These are phyloP conservation scores for Pyxicephalus adspersus DNA, from an alignment of 2,113 vertebrate genomes.

Conservation along the genomic window DNA sequence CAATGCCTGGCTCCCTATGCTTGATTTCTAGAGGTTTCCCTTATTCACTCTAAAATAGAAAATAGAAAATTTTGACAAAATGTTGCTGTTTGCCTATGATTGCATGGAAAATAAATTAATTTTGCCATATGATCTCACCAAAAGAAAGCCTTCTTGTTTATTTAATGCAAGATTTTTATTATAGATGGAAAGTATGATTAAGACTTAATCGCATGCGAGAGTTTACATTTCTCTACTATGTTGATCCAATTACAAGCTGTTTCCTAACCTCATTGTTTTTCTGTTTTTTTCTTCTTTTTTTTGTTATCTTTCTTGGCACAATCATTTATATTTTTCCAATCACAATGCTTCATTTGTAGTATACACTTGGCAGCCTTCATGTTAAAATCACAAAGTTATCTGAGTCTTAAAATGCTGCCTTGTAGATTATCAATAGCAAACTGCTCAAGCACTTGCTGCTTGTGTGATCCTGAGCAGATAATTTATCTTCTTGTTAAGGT, in stretches of 20 bases:
- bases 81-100: too few species aligned
- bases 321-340: not conserved
- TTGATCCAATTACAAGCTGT: not conserved
- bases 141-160: too few species aligned
- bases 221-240: not conserved
- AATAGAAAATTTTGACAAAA: too few species aligned
- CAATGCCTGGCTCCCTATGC: too few species aligned
- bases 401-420: slow-evolving; percentile 6
- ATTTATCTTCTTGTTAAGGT: slow-evolving; percentile 7
- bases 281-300: not conserved
- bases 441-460: slow-evolving; percentile 6
- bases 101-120: too few species aligned
- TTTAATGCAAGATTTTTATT: not conserved
- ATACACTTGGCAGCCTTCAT: slow-evolving; percentile 22
- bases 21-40: too few species aligned
- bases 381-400: slow-evolving; percentile 30
- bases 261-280: not conserved
- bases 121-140: too few species aligned
- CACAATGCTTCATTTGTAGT: slow-evolving; percentile 9
- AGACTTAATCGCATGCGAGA: not conserved
- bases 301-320: not conserved
- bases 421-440: slow-evolving; percentile 35
- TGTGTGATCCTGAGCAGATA: slow-evolving; percentile 24
- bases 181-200: not conserved
- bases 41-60: too few species aligned